Percentiles rank a stretch among this genome's conserved stretches.
Conservation (phyloP, 2,113 vertebrate genomes). For the Sceloporus undulatus region DNA sequence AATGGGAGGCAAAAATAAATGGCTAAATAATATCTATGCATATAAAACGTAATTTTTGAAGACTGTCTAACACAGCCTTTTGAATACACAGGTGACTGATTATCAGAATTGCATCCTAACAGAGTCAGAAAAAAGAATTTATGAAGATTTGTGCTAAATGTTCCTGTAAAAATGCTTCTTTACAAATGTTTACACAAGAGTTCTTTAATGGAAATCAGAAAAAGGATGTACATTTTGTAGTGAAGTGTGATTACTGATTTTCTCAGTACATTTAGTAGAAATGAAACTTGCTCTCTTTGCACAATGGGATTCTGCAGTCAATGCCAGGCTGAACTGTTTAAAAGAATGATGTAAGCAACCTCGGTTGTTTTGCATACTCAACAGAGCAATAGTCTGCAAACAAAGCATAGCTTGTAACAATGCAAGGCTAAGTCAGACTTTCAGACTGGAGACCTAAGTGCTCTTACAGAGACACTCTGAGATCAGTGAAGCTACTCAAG, state of each 20-base stretch:
- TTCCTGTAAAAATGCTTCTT: neutral
- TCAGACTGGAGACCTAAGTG: conserved; percentile 62
- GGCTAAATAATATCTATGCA: too few species aligned
- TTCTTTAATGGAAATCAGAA: neutral
- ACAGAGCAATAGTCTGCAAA: conserved; percentile 8
- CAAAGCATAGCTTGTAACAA: conserved; percentile 41
- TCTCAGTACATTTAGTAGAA: conserved; percentile 2
- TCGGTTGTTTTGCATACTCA: neutral
- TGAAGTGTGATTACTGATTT: conserved; percentile 6
- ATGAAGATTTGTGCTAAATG: neutral
- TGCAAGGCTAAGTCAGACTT: conserved; percentile 38
- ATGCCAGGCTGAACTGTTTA: neutral
- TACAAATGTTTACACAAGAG: neutral
- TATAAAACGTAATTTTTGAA: too few species aligned
- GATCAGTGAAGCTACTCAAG: conserved; percentile 31
- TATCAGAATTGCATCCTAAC: rapidly evolving
- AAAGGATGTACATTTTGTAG: neutral
- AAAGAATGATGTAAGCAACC: conserved; percentile 33
- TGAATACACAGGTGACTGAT: neutral
- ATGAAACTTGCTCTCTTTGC: neutral
- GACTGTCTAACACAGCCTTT: neutral
- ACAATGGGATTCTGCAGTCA: neutral
- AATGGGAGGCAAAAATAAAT: too few species aligned
- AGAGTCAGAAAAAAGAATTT: neutral
- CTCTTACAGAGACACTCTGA: conserved; percentile 59